Percentiles rank a stretch among this genome's conserved stretches.
These are phyloP conservation scores for Ephialtes manifestator DNA, from an alignment of 2,888 invertebrate species.

Conservation along the genomic window DNA sequence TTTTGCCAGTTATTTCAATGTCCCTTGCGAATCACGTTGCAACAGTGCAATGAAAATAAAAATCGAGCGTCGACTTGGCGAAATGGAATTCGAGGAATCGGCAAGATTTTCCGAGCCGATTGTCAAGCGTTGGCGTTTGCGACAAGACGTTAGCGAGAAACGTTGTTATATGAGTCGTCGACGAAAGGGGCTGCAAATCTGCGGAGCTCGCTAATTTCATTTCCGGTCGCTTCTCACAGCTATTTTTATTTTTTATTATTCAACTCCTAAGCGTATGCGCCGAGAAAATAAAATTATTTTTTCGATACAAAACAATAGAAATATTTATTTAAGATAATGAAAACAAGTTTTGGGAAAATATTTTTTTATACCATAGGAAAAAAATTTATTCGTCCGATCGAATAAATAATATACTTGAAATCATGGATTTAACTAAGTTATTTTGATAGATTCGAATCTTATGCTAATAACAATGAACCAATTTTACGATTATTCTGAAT, in stretches of 20 bases:
- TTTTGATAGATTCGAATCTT: too few relatives aligned
- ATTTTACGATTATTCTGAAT: too few relatives aligned
- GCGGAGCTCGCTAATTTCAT: conserved; percentile 29
- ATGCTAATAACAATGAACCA: too few relatives aligned
- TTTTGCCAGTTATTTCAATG: conserved; percentile 6
- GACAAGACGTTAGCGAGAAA: not conserved
- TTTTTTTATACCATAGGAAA: not conserved
- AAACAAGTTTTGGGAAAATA: not conserved
- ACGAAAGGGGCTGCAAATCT: not conserved
- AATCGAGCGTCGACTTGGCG: not conserved
- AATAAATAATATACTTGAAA: too few relatives aligned
- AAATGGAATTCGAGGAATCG: conserved; percentile 34
- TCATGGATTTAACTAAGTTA: too few relatives aligned
- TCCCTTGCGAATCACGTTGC: conserved; percentile 11
- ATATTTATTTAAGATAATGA: not conserved
- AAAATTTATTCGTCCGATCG: not conserved
- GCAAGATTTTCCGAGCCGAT: conserved; percentile 19
- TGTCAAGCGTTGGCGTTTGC: conserved; percentile 1
- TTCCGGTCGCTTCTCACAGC: conserved; percentile 24
- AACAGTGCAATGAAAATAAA: conserved; percentile 8
- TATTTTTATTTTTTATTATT: not conserved
- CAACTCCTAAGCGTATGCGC: not conserved
- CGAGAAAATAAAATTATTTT: not conserved
- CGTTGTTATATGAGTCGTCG: conserved; percentile 24
- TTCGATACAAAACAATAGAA: not conserved